Percentiles rank a stretch among this genome's conserved stretches.
These are phyloP conservation scores for Clitarchus hookeri DNA, from an alignment of 2,888 invertebrate genomes.

Conservation along the genomic window DNA sequence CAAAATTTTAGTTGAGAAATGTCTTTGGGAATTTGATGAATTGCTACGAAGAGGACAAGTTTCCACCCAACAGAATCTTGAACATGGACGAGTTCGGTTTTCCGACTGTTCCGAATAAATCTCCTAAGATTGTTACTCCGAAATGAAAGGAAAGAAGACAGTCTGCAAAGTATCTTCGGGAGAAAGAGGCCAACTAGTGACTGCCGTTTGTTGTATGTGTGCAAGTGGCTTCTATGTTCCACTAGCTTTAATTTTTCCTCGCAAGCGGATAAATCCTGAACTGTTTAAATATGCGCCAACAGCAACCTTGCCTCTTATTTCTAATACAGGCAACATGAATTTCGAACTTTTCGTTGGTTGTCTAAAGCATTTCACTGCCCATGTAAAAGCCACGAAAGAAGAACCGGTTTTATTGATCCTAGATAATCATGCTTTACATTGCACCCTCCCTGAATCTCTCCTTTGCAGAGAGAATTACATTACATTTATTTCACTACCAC, in stretches of 20 bases:
- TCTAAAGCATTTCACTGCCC: conserved; percentile 40
- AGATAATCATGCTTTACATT: conserved; percentile 41
- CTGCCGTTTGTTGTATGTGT: conserved; percentile 44
- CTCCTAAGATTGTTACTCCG: conserved; percentile 44
- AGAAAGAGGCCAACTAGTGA: conserved; percentile 44
- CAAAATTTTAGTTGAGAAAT: conserved; percentile 45
- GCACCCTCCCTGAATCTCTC: conserved; percentile 36
- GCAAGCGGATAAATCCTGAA: conserved; percentile 39
- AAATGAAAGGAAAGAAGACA: conserved; percentile 46
- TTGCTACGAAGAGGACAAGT: too few species aligned
- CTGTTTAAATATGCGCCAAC: conserved; percentile 39
- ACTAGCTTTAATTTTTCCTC: conserved; percentile 40
- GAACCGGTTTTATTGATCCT: conserved; percentile 41
- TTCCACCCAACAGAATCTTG: conserved; percentile 40
- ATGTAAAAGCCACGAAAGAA: conserved; percentile 37
- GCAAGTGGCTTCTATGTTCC: conserved; percentile 39
- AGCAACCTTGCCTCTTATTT: conserved; percentile 38
- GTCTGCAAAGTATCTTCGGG: conserved; percentile 45
- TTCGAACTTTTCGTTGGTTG: conserved; percentile 38
- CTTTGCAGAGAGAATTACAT: conserved; percentile 40
- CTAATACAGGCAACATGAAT: conserved; percentile 42
- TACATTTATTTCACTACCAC: conserved; percentile 37
- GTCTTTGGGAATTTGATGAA: conserved; percentile 45
- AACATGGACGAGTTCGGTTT: conserved; percentile 46
- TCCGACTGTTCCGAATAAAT: conserved; percentile 46